Base-by-base conservation (phyloP, 2,797 vertebrate species). In the Acrossocheilus wenchowensis region DNA sequence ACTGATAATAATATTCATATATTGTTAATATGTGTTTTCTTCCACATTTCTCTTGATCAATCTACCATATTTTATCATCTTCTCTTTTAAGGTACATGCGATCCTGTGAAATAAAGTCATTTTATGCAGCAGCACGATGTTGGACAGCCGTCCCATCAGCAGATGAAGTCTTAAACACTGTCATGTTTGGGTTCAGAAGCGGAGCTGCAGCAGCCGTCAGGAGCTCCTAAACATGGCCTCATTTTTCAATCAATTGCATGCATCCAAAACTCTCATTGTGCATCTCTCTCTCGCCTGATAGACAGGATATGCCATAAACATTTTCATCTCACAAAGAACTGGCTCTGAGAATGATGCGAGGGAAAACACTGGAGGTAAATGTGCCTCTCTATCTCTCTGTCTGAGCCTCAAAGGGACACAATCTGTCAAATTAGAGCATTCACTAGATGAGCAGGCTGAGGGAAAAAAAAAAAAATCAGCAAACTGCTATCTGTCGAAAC, bases 401-500 rank as follows among this genome's bases (percentile, higher is more conserved):
- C 62, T 64, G 87, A 89, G 91, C 87, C 87, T 79, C 90, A 92
- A 90, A 93, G 92, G 92, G 90, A 91, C 89, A 87, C 90, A 91
- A 91, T 93, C 93, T 92, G 92, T 92, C 89, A 94, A 94, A 94
- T 92, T 92, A 91, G 92, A 88, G 90, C 86, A 88, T 91, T 94
- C 92, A 88, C 90, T 66, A 39, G 82, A 84, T 66, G 73, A 84
- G 73, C 73, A 84, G 57, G n/a, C 4, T 10, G 30, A 81, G 30
- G 39, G 57, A 82, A 54, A 72, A 82, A 54, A 72, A 82, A 82
- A 41, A 72, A 82, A 39, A 6, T 23, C 77, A 2, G 50, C 50
- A 52, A 52, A 52, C 50, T 66, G 45, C 69, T 72, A 60, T 54
- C 50, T 60, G 81, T 94, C 92, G 92, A 91, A 93, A 94, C 92